phyloP scores from a whole-genome alignment of 1,140 invertebrate genomes.

The Ips nitidus region DNA sequence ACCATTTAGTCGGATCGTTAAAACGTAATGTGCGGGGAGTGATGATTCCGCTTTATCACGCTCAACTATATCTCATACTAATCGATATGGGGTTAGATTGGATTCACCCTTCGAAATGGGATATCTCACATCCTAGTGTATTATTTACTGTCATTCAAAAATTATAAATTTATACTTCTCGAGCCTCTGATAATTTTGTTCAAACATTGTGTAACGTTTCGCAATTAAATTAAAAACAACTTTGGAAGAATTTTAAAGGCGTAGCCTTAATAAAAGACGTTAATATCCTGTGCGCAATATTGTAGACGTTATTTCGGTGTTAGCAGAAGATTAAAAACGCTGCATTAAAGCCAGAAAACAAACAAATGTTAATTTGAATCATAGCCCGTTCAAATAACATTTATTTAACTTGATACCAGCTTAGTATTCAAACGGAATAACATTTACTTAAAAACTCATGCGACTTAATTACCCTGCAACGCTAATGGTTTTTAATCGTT shows the following conservation, averaged over 20 bases:
- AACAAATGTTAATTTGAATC: conserved; percentile 2
- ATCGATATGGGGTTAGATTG: neutral
- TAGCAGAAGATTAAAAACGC: neutral
- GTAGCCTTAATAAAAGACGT: too few species aligned
- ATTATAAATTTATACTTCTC: too few species aligned
- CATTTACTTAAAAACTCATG: conserved; percentile 11
- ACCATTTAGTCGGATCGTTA: conserved; percentile 38
- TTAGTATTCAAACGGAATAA: conserved; percentile 12
- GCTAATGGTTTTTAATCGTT: neutral
- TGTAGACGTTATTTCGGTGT: neutral
- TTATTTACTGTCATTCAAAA: too few species aligned
- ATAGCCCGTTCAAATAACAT: conserved; percentile 6
- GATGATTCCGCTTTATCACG: conserved; percentile 10
- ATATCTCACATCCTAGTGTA: neutral
- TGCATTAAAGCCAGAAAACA: conserved; percentile 6
- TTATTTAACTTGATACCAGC: conserved; percentile 10
- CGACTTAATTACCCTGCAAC: neutral
- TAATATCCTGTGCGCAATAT: too few species aligned
- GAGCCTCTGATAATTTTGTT: too few species aligned
- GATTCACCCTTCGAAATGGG: too few species aligned
- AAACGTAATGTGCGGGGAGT: conserved; percentile 29
- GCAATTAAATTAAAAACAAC: too few species aligned
- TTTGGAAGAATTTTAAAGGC: too few species aligned
- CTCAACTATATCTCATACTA: conserved; percentile 4
- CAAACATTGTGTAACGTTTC: too few species aligned